Evolutionary conservation across 2,888 invertebrate genomes (phyloP).

Genomic region (Oeneis ivallda): DNA sequence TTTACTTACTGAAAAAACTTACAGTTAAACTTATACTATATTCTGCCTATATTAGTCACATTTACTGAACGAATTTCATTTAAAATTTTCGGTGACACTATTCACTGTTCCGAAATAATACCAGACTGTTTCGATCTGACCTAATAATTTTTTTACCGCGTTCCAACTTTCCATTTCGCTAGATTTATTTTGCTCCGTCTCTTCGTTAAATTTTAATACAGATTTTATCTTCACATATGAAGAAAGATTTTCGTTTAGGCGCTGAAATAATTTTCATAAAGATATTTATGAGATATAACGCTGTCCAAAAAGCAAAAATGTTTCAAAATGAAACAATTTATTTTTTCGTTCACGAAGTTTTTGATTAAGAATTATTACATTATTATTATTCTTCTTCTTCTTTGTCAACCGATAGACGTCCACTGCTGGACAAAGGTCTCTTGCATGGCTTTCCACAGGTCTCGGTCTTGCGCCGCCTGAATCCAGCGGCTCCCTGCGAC

Average conservation of each 20-base stretch:
- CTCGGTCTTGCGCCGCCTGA: too few relatives aligned
- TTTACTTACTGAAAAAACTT: too few relatives aligned
- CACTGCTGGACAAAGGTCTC: too few relatives aligned
- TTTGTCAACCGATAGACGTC: too few relatives aligned
- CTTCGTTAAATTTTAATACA: conserved; percentile 12
- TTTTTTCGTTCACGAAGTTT: neutral
- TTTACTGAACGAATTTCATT: neutral
- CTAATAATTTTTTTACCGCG: conserved; percentile 2
- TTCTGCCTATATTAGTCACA: neutral
- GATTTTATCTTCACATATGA: conserved; percentile 2
- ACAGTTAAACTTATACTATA: too few relatives aligned
- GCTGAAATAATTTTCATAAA: neutral
- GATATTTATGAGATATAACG: neutral
- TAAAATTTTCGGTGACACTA: conserved; percentile 1
- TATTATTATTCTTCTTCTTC: too few relatives aligned
- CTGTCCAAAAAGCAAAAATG: neutral
- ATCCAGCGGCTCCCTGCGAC: too few relatives aligned
- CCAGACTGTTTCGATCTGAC: conserved; percentile 6
- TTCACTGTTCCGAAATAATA: neutral
- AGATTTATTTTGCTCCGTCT: conserved; percentile 9
- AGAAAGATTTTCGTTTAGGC: neutral
- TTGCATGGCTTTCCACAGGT: too few relatives aligned
- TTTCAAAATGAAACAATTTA: neutral
- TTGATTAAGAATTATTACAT: neutral
- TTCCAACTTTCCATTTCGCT: conserved; percentile 9